A percentile compares a stretch with the other conserved stretches of the same genome.
These are phyloP conservation scores for Anneissia japonica DNA, from an alignment of 35 echinoderm and acorn worm species.

Conservation along the genomic window DNA sequence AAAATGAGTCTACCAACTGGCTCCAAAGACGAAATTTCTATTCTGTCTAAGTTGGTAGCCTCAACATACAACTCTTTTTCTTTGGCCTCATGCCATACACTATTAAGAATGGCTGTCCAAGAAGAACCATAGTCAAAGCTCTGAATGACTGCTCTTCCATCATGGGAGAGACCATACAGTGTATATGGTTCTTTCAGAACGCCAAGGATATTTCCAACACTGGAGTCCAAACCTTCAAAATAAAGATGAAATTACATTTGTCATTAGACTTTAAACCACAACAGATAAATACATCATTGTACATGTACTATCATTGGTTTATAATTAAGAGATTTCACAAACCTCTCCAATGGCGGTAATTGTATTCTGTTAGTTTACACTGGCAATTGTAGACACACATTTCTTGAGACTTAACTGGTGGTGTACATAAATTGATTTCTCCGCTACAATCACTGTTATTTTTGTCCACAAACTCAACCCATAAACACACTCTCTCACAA, in stretches of 20 bases:
- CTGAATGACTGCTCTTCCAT: slow-evolving; percentile 52
- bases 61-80: slow-evolving; percentile 5
- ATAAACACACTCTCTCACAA: background rate
- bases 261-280: no score
- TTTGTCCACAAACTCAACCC: background rate
- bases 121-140: slow-evolving; percentile 41
- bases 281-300: no score
- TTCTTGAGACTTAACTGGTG: background rate
- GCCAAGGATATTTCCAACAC: slow-evolving; percentile 63
- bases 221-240: slow-evolving; percentile 42
- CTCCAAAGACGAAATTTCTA: background rate
- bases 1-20: slow-evolving; percentile 7
- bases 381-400: background rate
- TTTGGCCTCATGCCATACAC: slow-evolving; percentile 19
- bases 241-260: no score
- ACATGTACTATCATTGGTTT: no score
- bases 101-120: slow-evolving; percentile 24
- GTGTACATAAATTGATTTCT: background rate
- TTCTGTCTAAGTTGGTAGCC: slow-evolving; percentile 15
- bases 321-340: no score
- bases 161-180: slow-evolving; percentile 47
- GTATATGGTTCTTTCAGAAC: slow-evolving; percentile 13
- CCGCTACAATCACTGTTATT: background rate
- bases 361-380: background rate
- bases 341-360: background rate